Conservation (phyloP, 2,113 vertebrate species). For the Callopanchax toddi region DNA sequence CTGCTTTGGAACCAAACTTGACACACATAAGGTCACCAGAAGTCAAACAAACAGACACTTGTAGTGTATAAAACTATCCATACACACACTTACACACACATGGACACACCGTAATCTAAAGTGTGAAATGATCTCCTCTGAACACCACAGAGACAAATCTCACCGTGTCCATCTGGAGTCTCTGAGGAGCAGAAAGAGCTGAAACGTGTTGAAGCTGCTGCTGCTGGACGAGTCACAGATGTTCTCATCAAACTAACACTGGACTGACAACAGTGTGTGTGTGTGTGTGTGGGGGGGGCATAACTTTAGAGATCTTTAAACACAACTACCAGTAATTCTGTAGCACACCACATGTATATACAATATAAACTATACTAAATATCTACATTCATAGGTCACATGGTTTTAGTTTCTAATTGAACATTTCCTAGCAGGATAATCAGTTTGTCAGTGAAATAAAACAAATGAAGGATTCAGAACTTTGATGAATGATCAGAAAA, state of each 20-base stretch:
- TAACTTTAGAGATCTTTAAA: too few relatives aligned
- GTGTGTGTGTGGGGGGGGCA: conserved; percentile 3
- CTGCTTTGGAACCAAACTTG: too few relatives aligned
- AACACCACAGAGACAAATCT: conserved; percentile 26
- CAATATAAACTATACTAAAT: too few relatives aligned
- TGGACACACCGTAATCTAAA: conserved; percentile 5
- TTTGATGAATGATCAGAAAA: too few relatives aligned
- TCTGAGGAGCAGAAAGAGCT: conserved; percentile 21
- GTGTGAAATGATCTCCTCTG: conserved; percentile 30
- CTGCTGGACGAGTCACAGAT: conserved; percentile 31
- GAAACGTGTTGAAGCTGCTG: conserved; percentile 17
- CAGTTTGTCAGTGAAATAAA: too few relatives aligned
- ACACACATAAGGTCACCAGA: neutral
- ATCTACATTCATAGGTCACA: too few relatives aligned
- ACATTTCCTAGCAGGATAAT: too few relatives aligned
- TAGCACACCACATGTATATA: neutral
- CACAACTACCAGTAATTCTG: neutral
- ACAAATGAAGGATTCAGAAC: too few relatives aligned
- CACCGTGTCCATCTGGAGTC: conserved; percentile 18
- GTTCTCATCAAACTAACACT: conserved; percentile 11
- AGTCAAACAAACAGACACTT: neutral
- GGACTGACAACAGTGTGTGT: neutral
- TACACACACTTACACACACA: conserved; percentile 15
- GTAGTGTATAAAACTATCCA: neutral
- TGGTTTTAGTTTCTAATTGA: too few relatives aligned